phyloP scores from a whole-genome alignment of 2,888 invertebrate species.

The Harpalus rubripes region DNA sequence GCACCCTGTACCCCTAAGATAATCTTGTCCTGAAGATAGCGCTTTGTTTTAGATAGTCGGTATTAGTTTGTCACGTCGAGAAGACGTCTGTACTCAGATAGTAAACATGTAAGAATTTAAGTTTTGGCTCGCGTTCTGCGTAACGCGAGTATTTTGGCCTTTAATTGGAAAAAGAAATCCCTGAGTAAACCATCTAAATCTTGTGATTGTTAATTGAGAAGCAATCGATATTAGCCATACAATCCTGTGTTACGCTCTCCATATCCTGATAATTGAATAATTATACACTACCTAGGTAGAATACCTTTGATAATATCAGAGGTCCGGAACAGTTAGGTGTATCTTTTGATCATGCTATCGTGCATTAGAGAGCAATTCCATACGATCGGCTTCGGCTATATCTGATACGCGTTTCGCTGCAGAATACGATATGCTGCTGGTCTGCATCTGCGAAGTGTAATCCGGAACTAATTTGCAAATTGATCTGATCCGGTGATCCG shows the following conservation, averaged over 20 bases:
- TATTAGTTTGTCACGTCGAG: too few species aligned
- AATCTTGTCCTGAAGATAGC: too few species aligned
- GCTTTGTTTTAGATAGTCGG: too few species aligned
- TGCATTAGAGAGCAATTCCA: conserved; percentile 35
- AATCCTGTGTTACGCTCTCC: neutral
- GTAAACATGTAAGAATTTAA: too few species aligned
- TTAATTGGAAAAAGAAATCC: neutral
- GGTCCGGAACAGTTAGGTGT: conserved; percentile 4
- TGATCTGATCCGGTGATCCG: conserved; percentile 46
- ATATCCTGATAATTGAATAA: conserved; percentile 32
- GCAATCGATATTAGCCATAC: neutral
- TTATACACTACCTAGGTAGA: conserved; percentile 23
- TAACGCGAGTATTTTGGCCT: too few species aligned
- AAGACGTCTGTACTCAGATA: too few species aligned
- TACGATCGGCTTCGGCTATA: conserved; percentile 27
- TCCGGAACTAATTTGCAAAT: conserved; percentile 54
- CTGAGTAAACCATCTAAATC: neutral
- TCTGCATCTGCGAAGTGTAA: conserved; percentile 41
- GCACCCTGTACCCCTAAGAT: too few species aligned
- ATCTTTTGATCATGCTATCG: conserved; percentile 36
- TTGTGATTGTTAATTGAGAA: neutral
- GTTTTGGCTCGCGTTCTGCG: too few species aligned
- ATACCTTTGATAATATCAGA: conserved; percentile 24
- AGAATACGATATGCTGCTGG: conserved; percentile 16
- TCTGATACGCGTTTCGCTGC: conserved; percentile 13